Base-by-base conservation (phyloP, 2,888 invertebrate genomes). In the Cyclophora punctaria region DNA sequence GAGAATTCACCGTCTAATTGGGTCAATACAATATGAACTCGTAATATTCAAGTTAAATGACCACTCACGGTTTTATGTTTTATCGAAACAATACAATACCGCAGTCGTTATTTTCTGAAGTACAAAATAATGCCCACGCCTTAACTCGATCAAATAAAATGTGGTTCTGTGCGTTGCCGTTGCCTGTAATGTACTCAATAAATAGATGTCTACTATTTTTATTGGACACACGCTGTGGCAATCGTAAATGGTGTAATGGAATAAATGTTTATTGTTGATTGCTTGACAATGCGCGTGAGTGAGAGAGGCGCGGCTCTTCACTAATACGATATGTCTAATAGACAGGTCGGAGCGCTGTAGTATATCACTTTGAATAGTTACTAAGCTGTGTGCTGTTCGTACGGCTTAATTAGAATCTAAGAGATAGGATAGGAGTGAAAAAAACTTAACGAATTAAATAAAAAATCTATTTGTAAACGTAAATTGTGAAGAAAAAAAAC, bases 231-330 rank as follows among this genome's bases (percentile, higher is more conserved):
- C 63, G 73, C 66, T 73, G 70, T 69, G 77, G 72, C 71, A 72
- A 68, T 67, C 73, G 73, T 83, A 81, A 84, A 83, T 76, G 78
- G 73, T 72, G 73, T 80, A 85, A 85, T 86, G 76, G 62, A 71
- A 65, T 63, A 62, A 76, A 80, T 70, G 75, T 74, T 73, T 67
- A 64, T 65, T 61, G 67, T 74, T 73, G 83, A 87, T 87, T 84
- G 84, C 66, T 67, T 71, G 64, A 85, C 85, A 86, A 85, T 83
- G 82, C 78, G 78, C 72, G 56, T 64, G 78, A 79, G 75, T 73
- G 63, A 53, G 55, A 62, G 54, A 55, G 59, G 60, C 49, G 54
- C 52, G 55, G 54, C 54, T 46, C 55, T 59, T 54, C 45, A 37
- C 37, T 37, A 2, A 5, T 5, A 5, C 4, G 37, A 37, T 37